These are phyloP conservation scores for Liasis olivaceus DNA, from an alignment of 2,797 vertebrate species.

Conservation along the genomic window DNA sequence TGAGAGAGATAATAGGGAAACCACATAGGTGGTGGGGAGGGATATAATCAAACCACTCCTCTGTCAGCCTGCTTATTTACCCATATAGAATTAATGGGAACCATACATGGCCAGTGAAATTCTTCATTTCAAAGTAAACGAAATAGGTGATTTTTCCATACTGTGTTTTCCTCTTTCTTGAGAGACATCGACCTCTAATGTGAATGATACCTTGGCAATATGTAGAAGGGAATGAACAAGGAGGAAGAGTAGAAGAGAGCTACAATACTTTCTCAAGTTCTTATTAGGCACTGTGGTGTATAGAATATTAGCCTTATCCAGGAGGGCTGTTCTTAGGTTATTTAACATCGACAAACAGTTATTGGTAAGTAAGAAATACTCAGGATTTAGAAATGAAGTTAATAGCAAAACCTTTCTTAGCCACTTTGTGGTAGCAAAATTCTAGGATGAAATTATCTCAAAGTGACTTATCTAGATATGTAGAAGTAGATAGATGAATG, in stretches of 20 bases:
- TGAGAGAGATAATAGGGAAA: not conserved
- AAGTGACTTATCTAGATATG: not conserved
- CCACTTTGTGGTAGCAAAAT: not conserved
- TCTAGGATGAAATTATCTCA: conserved; percentile 2
- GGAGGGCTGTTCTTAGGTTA: not conserved
- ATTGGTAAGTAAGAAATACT: not conserved
- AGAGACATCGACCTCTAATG: not conserved
- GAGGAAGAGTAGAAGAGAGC: not conserved
- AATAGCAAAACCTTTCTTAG: not conserved
- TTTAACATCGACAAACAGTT: not conserved
- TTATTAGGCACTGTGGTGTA: too few species aligned
- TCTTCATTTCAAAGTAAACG: not conserved
- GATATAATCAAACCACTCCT: not conserved
- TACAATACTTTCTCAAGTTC: not conserved
- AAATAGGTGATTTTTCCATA: not conserved
- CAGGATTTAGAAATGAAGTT: not conserved
- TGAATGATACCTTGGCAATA: not conserved
- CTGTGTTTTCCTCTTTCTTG: not conserved
- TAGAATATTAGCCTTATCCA: too few species aligned
- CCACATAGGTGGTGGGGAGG: not conserved
- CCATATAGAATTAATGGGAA: not conserved
- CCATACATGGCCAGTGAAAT: not conserved
- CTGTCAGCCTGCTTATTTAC: not conserved
- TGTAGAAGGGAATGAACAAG: not conserved
- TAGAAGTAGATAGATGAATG: not conserved